phyloP scores from a whole-genome alignment of 2,113 vertebrate genomes.

The Scomber colias region DNA sequence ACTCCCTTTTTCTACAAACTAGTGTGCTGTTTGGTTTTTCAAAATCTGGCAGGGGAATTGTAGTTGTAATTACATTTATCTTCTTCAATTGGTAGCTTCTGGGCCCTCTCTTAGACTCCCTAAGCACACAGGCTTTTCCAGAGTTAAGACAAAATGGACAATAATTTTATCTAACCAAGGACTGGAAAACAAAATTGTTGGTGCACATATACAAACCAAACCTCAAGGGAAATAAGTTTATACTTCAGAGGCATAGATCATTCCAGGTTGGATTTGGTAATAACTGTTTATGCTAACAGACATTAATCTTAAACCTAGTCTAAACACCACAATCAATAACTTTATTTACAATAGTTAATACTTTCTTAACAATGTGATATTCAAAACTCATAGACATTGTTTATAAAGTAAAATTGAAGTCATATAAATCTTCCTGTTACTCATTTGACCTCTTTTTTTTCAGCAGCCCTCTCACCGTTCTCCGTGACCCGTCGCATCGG shows the following conservation, averaged over 20 bases:
- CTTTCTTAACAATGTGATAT: not conserved
- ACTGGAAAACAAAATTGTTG: conserved; percentile 23
- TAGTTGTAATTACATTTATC: conserved; percentile 53
- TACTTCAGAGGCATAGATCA: conserved; percentile 12
- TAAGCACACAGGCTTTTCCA: conserved; percentile 17
- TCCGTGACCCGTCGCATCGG: conserved; percentile 93
- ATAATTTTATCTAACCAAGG: conserved; percentile 38
- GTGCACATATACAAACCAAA: conserved; percentile 30
- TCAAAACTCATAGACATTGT: not conserved
- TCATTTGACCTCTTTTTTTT: not conserved
- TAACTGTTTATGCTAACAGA: not conserved
- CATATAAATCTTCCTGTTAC: not conserved
- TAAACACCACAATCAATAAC: not conserved
- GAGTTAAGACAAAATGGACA: conserved; percentile 44
- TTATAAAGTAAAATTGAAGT: not conserved
- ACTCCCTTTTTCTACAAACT: not conserved
- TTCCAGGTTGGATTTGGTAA: conserved; percentile 24
- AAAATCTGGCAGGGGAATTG: conserved; percentile 39
- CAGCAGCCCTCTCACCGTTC: conserved; percentile 94
- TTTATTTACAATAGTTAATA: not conserved
- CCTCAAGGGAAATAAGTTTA: conserved; percentile 44
- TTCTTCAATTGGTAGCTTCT: conserved; percentile 51
- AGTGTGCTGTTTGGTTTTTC: conserved; percentile 16
- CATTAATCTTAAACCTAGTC: conserved; percentile 19
- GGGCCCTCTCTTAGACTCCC: conserved; percentile 39